phyloP scores from a whole-genome alignment of 2,888 invertebrate genomes.

The Euclidia mi region DNA sequence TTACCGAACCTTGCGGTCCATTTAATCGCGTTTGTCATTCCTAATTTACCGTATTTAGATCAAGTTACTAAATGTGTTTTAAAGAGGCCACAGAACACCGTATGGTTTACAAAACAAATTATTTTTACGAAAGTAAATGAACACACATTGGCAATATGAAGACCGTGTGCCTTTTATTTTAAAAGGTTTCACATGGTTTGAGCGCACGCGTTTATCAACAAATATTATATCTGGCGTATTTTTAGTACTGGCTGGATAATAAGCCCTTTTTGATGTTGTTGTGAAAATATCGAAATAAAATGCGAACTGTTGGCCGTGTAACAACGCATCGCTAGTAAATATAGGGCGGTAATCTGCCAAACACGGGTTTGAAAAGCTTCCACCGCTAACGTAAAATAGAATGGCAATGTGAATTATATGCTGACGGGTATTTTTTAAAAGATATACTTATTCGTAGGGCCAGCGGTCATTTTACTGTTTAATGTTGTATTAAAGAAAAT shows the following conservation, averaged over 20 bases:
- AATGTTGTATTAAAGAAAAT: too few relatives aligned
- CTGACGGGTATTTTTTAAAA: not conserved
- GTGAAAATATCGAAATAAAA: not conserved
- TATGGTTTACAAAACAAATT: constrained; percentile 44
- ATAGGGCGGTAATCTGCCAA: not conserved
- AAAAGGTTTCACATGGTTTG: constrained; percentile 13
- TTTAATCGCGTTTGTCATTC: constrained; percentile 66
- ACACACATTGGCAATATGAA: constrained; percentile 14
- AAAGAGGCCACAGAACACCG: constrained; percentile 38
- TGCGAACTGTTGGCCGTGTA: not conserved
- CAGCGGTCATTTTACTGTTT: not conserved
- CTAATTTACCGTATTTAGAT: constrained; percentile 65
- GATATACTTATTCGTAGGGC: not conserved
- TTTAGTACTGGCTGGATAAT: too few relatives aligned
- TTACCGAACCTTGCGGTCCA: constrained; percentile 57
- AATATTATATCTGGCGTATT: not conserved
- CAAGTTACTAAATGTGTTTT: constrained; percentile 60
- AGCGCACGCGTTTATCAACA: not conserved
- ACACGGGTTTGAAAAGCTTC: not conserved
- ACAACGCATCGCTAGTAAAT: not conserved
- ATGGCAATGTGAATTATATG: not conserved
- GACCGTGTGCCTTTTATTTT: constrained; percentile 23
- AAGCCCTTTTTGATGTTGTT: too few relatives aligned
- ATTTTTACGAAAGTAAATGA: too few relatives aligned
- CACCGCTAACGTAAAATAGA: not conserved